Base-by-base conservation (phyloP, 2,888 invertebrate genomes). In the Mesodorylaimus sp. region DNA sequence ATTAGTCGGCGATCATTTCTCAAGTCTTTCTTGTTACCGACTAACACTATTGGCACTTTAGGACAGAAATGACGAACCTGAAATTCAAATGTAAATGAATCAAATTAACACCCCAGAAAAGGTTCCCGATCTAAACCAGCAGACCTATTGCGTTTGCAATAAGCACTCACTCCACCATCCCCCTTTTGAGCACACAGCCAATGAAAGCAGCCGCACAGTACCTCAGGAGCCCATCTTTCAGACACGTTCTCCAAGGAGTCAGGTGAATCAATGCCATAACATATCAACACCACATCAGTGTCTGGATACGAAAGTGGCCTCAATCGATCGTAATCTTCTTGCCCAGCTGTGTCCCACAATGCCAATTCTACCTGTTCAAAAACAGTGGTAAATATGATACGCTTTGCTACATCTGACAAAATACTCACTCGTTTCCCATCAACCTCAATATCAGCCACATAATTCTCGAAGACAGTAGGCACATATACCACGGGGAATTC, bases 401-500 rank as follows among this genome's bases (percentile, higher is more conserved):
- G n/a, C n/a, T n/a, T n/a, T n/a, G n/a, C n/a, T n/a, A n/a, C n/a
- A n/a, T n/a, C n/a, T n/a, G n/a, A n/a, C n/a, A 10, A 24, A 21
- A 16, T n/a, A 29, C 52, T 37, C n/a, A 74, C 73, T 67, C 73
- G 91, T 74, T 89, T 91, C 63, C 86, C 81, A 70, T 95, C 95
- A 58, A 95, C 91, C 75, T 91, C 91, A 68, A 95, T 91, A 74
- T 95, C 93, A 66, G 95, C 93, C 68, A 95, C 93, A 80, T 95
- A 97, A 73, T 95, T 95, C 74, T 97, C 97, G 75, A 95, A 97
- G 62, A 97, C 95, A 66, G 95, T 97, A 67, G 95, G 95, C 72
- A 95, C 93, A 75, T 95, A 95, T 61, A 93, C 91, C 78, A 95
- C 93, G 64, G 95, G 95, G 67, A 95, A 95, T 74, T 93, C 89